Base-by-base conservation (phyloP, 2,888 invertebrate genomes). In the Perizoma affinitatum region DNA sequence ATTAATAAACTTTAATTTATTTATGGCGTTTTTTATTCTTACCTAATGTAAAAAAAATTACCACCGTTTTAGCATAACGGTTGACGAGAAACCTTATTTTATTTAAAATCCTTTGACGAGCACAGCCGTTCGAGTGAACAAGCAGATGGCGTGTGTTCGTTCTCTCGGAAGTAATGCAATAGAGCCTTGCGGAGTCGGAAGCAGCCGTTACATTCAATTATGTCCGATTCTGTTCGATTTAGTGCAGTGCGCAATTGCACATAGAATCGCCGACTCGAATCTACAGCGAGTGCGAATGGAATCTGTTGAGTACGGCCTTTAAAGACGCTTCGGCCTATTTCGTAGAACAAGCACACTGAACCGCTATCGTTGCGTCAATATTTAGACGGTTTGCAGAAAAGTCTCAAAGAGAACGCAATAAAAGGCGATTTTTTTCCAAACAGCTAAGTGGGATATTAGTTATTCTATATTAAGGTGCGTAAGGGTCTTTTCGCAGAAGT, bases 101-200 rank as follows among this genome's bases (percentile, higher is more conserved):
- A n/a, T 10, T n/a, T 10, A 35, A 11, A 40, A 44, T 40, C 50
- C 45, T n/a, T 44, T 47, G 46, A 51, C 46, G 47, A 47, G 43
- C 58, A 52, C 58, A 48, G 34, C 44, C 58, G 47, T 51, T 10
- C 40, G 48, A 58, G 44, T 59, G 47, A 57, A 58, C 58, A 47
- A 56, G 48, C 66, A 59, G 54, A 57, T 61, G 64, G 43, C 45
- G 53, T 9, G 45, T 36, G 22, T 47, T 49, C 41, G 22, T 47
- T 49, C 53, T 36, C 42, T 22, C 60, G 61, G 57, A 63, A 61
- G 64, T 64, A 61, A 60, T 47, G 49, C 52, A 50, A 57, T 60
- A 58, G 36, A 55, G 50, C 62, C 64, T 57, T 57, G 53, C 45
- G 50, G 49, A 43, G 45, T 42, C 54, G 54, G 58, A 58, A 51